phyloP scores from a whole-genome alignment of 92 coral and sea anemone genomes.

The Desmophyllum pertusum region DNA sequence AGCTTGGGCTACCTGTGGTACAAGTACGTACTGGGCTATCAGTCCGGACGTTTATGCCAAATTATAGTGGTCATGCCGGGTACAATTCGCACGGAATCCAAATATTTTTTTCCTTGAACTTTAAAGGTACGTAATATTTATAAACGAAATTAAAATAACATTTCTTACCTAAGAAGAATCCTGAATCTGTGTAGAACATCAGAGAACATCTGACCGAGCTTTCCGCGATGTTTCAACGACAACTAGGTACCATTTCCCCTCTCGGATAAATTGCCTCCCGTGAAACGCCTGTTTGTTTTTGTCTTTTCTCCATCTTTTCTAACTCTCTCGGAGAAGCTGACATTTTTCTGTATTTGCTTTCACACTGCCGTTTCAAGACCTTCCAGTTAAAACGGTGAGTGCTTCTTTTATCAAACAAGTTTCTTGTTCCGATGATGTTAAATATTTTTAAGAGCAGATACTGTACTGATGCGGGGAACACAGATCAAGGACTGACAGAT shows the following conservation, averaged over 20 bases:
- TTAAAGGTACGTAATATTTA: neutral
- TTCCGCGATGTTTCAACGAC: neutral
- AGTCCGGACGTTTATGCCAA: too few relatives aligned
- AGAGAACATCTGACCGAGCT: neutral
- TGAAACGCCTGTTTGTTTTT: constrained; percentile 25
- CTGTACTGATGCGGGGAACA: too few relatives aligned
- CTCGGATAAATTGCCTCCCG: neutral
- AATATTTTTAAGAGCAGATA: neutral
- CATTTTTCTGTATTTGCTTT: neutral
- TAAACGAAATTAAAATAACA: neutral
- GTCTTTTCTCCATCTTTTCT: neutral
- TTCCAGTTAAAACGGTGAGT: neutral
- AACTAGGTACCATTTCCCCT: constrained; percentile 3
- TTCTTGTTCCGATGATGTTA: neutral
- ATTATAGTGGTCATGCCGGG: too few relatives aligned
- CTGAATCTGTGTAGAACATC: neutral
- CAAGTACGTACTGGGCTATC: too few relatives aligned
- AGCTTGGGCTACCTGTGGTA: too few relatives aligned
- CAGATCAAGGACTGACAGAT: too few relatives aligned
- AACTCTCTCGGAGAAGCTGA: neutral
- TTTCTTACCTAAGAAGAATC: neutral
- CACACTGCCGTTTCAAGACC: neutral
- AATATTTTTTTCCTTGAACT: too few relatives aligned
- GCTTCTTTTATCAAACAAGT: neutral
- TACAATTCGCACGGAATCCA: too few relatives aligned